Conservation (phyloP, 2,113 vertebrate species). For the Gasterosteus aculeatus region DNA sequence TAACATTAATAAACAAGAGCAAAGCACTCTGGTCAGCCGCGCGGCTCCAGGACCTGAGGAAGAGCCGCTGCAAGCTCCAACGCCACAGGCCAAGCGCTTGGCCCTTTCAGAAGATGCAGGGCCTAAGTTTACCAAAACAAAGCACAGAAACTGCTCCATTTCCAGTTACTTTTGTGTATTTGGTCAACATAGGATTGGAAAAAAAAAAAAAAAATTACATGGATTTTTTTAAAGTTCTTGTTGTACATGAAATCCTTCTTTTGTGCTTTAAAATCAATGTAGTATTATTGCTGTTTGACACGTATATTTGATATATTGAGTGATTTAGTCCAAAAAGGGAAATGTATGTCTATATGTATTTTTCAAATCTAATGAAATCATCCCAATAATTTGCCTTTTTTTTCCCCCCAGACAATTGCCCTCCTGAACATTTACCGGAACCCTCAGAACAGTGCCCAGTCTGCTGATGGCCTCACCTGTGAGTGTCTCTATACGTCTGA, state of each 20-base stretch:
- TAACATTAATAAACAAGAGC: no score
- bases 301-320: neutral
- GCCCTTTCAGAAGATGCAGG: neutral
- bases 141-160: neutral
- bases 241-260: neutral
- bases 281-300: neutral
- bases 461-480: conserved; percentile 98
- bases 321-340: neutral
- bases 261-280: neutral
- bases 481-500: conserved; percentile 76
- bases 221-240: neutral
- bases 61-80: neutral
- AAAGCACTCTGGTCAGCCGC: no score
- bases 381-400: conserved; percentile 48
- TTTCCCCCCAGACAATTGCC: conserved; percentile 99
- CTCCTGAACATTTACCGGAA: conserved; percentile 99
- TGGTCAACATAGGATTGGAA: neutral
- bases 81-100: neutral
- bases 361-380: neutral
- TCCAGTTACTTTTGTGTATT: neutral
- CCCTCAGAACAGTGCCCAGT: conserved; percentile 99
- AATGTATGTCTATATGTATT: neutral
- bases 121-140: neutral
- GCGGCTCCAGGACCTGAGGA: neutral
- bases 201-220: neutral